These are phyloP conservation scores for Watsonalla binaria DNA, from an alignment of 2,888 invertebrate species.

Conservation along the genomic window DNA sequence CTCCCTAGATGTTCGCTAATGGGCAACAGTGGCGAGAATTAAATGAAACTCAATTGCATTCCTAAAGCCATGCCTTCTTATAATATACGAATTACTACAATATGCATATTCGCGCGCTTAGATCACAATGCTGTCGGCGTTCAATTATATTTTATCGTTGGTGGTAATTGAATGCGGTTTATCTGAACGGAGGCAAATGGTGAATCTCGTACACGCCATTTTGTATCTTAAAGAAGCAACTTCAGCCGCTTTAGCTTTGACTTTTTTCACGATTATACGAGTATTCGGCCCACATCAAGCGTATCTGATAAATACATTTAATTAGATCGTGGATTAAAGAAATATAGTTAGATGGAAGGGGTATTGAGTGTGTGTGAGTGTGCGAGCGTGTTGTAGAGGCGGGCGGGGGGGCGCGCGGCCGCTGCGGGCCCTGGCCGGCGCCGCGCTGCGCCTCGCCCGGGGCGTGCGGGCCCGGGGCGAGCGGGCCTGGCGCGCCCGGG, in stretches of 20 bases:
- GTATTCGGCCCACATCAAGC: background rate
- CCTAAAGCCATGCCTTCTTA: no score
- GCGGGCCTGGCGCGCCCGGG: background rate
- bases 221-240: background rate
- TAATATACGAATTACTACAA: no score
- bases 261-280: background rate
- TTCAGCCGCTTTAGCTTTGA: background rate
- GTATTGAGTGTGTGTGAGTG: conserved; percentile 3
- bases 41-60: no score
- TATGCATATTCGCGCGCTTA: no score
- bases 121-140: no score
- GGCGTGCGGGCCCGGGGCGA: conserved; percentile 16
- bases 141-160: no score
- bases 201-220: background rate
- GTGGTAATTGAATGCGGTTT: no score
- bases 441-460: conserved; percentile 11
- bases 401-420: conserved; percentile 11
- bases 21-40: no score
- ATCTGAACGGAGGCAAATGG: no score
- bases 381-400: conserved; percentile 3
- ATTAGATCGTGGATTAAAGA: background rate
- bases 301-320: background rate
- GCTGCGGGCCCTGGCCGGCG: conserved; percentile 4
- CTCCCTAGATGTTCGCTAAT: no score
- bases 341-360: background rate